Percentiles rank a stretch among this genome's conserved stretches.
Evolutionary conservation across 2,888 invertebrate species (phyloP).

Genomic region (Caenorhabditis panamensis): DNA sequence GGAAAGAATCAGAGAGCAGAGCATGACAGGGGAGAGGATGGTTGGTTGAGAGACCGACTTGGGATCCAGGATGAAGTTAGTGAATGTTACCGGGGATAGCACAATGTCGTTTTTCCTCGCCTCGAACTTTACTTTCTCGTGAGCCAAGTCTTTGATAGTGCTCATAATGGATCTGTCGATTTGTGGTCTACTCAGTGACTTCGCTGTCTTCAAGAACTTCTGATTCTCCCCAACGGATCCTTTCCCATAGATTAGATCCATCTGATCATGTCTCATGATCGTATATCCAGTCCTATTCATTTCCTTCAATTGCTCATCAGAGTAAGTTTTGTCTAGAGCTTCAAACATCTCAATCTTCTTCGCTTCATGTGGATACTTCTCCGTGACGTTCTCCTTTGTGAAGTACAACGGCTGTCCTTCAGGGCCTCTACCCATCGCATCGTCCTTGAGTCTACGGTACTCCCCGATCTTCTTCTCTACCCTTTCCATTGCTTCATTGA

Average conservation of each 20-base stretch:
- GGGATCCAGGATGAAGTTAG: conserved; percentile 51
- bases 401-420: conserved; percentile 72
- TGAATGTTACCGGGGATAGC: conserved; percentile 56
- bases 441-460: conserved; percentile 32
- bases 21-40: conserved; percentile 57
- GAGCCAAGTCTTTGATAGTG: conserved; percentile 62
- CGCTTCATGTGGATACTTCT: conserved; percentile 62
- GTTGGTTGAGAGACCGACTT: conserved; percentile 55
- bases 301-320: conserved; percentile 70
- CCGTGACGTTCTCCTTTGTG: conserved; percentile 74
- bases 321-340: conserved; percentile 68
- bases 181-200: conserved; percentile 47
- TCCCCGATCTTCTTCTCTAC: conserved; percentile 63
- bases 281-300: conserved; percentile 75
- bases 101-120: conserved; percentile 62
- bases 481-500: conserved; percentile 49
- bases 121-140: conserved; percentile 56
- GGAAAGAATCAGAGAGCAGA: conserved; percentile 58
- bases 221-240: conserved; percentile 70
- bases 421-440: conserved; percentile 56
- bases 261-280: conserved; percentile 70
- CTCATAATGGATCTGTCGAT: conserved; percentile 52
- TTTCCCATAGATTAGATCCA: conserved; percentile 73
- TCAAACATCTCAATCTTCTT: conserved; percentile 76
- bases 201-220: conserved; percentile 54